Evolutionary conservation across 2,888 invertebrate species (phyloP), one percentile per base, ranked within the genome.

Genomic region (Petrolisthes manimaculis): DNA sequence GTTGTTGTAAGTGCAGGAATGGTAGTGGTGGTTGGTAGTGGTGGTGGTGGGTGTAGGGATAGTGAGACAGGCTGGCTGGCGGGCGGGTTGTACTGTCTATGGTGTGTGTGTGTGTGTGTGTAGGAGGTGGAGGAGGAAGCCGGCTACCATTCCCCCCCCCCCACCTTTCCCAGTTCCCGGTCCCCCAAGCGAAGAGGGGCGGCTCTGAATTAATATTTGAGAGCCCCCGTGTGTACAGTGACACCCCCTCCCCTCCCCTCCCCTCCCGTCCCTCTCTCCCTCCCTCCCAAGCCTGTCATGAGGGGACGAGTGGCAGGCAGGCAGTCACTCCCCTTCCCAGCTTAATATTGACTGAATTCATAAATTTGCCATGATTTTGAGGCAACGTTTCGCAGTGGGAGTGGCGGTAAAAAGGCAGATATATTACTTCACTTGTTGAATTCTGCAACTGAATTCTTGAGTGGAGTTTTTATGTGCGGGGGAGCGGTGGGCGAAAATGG

Each of bases 231-330:
- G 71, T 71, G 71, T 71, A 71, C 71, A n/a, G 71, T 77, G 53
- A 51, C 77, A 77, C 9, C 51, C 69, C 53, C 69, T 82, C 82
- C n/a, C 53, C 18, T 37, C 53, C 82, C 53, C 82, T 82, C 82
- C 69, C 82, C 12, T 54, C 54, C 81, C 24, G 37, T 67, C 67
- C 71, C 83, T 71, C 69, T 83, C 83, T 83, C 83, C 53, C 83
- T 83, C 71, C 71, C 83, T 71, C 83, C 53, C 82, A 51, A 61
- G 61, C 82, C 24, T 61, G 21, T 21, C 81, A 51, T 12, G 53
- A 51, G 55, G 18, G 69, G 37, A 69, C 4, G 8, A 80, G 21
- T 18, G 37, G 77, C 77, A 53, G 51, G 71, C 83, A 24, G 37
- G 77, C 77, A 53, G 51, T 83, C 83, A 24, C 69, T 69, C 61